A percentile compares a stretch with the other conserved stretches of the same genome.
These are phyloP conservation scores for Oscheius onirici DNA, from an alignment of 2,888 invertebrate genomes.

Conservation along the genomic window DNA sequence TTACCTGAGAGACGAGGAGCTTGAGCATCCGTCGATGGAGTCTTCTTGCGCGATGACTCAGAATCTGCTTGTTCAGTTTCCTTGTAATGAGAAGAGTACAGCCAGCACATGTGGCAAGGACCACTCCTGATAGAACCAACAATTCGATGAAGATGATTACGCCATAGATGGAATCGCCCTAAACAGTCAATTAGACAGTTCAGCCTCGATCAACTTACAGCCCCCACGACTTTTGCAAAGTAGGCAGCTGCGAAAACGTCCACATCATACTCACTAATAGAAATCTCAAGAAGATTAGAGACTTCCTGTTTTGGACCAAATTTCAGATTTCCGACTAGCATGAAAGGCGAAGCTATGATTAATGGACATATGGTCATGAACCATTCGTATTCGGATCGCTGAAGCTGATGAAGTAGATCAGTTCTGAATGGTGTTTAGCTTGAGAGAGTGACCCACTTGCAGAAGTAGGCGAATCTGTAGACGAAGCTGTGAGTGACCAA, in stretches of 20 bases:
- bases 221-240: conserved; percentile 11
- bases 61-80: conserved; percentile 4
- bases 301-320: background rate
- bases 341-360: conserved; percentile 7
- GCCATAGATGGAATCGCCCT: background rate
- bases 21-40: conserved; percentile 10
- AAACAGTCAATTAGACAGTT: background rate
- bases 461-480: conserved; percentile 8
- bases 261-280: background rate
- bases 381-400: conserved; percentile 4
- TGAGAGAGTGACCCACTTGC: conserved; percentile 9
- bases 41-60: conserved; percentile 3
- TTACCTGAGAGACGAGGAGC: conserved; percentile 10
- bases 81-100: conserved; percentile 7
- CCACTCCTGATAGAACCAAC: background rate
- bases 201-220: background rate
- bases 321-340: conserved; percentile 7
- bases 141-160: background rate
- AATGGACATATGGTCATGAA: conserved; percentile 1
- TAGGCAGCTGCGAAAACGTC: conserved; percentile 9
- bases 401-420: background rate
- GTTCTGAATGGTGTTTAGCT: background rate
- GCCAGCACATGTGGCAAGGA: background rate
- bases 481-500: conserved; percentile 18
- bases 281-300: background rate